These are phyloP conservation scores for Pristionchus mayeri DNA, from an alignment of 2,888 invertebrate genomes.

Conservation along the genomic window DNA sequence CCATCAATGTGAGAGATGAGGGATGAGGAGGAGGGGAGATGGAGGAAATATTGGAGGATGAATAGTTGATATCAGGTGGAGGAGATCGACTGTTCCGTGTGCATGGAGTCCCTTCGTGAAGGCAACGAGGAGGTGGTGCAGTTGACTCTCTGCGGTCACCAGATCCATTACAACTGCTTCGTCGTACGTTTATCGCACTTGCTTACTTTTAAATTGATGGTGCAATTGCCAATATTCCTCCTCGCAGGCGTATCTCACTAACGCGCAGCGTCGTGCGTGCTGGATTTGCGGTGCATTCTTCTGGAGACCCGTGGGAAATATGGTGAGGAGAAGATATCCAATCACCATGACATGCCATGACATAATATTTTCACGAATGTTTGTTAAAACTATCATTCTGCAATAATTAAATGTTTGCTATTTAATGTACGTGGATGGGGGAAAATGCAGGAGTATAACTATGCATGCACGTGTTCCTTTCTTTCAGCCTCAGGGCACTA, in stretches of 20 bases:
- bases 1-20: neutral
- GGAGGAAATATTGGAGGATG: neutral
- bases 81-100: slow-evolving; percentile 38
- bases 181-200: neutral
- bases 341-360: too few relatives aligned
- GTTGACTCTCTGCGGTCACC: slow-evolving; percentile 38
- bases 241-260: neutral
- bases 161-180: slow-evolving; percentile 46
- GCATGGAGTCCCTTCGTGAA: slow-evolving; percentile 20
- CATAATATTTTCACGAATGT: too few relatives aligned
- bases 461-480: neutral
- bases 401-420: too few relatives aligned
- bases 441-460: neutral
- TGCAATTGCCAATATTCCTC: neutral
- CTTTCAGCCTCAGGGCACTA: slow-evolving; percentile 43
- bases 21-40: neutral
- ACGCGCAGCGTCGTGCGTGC: slow-evolving; percentile 9
- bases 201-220: neutral
- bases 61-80: slow-evolving; percentile 2
- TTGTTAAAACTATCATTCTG: too few relatives aligned
- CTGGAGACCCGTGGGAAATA: slow-evolving; percentile 25
- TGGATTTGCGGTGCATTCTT: slow-evolving; percentile 42
- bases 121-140: slow-evolving; percentile 38
- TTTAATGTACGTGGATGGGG: too few relatives aligned
- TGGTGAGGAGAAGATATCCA: slow-evolving; percentile 42